A percentile compares a stretch with the other conserved stretches of the same genome.
phyloP scores from a whole-genome alignment of 2,797 vertebrate species.

The Lacerta viridis region DNA sequence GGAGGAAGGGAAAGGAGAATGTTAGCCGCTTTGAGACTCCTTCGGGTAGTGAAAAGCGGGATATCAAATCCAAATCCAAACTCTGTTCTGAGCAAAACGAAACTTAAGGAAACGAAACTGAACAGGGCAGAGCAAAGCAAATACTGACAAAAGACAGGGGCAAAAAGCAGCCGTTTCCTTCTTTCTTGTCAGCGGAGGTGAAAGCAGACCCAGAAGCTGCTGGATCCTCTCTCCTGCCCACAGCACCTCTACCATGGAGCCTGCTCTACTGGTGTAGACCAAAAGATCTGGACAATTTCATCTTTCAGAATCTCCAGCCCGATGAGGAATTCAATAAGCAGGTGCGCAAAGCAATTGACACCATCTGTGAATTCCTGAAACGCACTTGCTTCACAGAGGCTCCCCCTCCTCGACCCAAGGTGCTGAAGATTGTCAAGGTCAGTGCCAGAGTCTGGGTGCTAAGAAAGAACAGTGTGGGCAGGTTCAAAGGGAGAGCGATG shows the following conservation, averaged over 20 bases:
- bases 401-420: background rate
- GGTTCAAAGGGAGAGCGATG: no score
- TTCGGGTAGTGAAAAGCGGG: no score
- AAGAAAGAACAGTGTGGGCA: background rate
- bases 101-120: no score
- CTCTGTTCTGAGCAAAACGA: no score
- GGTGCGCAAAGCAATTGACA: constrained; percentile 28
- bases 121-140: background rate
- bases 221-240: background rate
- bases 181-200: background rate
- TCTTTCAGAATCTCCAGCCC: constrained; percentile 60
- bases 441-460: background rate
- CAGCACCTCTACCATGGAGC: background rate
- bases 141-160: no score
- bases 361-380: constrained; percentile 61
- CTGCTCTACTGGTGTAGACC: constrained; percentile 22
- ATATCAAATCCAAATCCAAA: no score
- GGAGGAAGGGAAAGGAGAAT: no score
- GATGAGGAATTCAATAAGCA: constrained; percentile 38
- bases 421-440: constrained; percentile 65
- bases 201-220: no score
- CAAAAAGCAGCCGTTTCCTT: no score
- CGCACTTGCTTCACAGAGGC: constrained; percentile 48
- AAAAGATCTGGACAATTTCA: constrained; percentile 57
- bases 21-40: no score